A percentile compares a stretch with the other conserved stretches of the same genome.
These are phyloP conservation scores for Catonia carolina DNA, from an alignment of 2,888 invertebrate genomes.

Conservation along the genomic window DNA sequence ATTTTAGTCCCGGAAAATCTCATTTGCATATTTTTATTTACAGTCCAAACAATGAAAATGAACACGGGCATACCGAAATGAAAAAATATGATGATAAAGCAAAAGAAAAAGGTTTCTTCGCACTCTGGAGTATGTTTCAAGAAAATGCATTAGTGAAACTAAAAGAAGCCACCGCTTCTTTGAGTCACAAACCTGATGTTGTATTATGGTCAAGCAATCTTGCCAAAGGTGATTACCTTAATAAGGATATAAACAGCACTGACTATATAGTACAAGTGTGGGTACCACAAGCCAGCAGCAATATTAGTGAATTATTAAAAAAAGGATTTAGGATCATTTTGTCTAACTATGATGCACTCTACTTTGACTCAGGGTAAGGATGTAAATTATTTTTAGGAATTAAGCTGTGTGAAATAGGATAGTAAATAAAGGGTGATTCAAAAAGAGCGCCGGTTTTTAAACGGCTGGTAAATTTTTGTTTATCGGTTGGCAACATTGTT, in stretches of 20 bases:
- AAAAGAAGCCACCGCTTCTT: slow-evolving; percentile 35
- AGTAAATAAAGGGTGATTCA: no score
- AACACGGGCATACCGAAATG: no score
- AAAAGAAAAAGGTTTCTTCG: no score
- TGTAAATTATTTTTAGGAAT: no score
- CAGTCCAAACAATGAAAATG: no score
- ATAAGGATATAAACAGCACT: slow-evolving; percentile 58
- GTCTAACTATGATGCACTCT: slow-evolving; percentile 80
- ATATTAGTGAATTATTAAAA: slow-evolving; percentile 56
- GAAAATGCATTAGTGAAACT: slow-evolving; percentile 54
- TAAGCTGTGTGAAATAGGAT: no score
- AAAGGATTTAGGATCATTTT: slow-evolving; percentile 71
- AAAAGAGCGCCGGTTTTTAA: no score
- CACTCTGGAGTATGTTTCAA: slow-evolving; percentile 69
- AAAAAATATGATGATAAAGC: no score
- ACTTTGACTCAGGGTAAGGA: slow-evolving; percentile 69
- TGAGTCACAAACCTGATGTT: slow-evolving; percentile 36
- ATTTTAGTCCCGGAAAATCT: no score
- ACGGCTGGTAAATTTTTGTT: no score
- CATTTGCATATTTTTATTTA: no score
- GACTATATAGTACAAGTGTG: slow-evolving; percentile 80
- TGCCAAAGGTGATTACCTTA: slow-evolving; percentile 58
- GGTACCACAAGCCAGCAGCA: slow-evolving; percentile 59
- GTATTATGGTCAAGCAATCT: slow-evolving; percentile 78
- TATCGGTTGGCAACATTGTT: no score